Percentiles rank a stretch among this genome's conserved stretches.
Conservation (phyloP, 2,797 vertebrate genomes). For the Hybognathus amarus region DNA sequence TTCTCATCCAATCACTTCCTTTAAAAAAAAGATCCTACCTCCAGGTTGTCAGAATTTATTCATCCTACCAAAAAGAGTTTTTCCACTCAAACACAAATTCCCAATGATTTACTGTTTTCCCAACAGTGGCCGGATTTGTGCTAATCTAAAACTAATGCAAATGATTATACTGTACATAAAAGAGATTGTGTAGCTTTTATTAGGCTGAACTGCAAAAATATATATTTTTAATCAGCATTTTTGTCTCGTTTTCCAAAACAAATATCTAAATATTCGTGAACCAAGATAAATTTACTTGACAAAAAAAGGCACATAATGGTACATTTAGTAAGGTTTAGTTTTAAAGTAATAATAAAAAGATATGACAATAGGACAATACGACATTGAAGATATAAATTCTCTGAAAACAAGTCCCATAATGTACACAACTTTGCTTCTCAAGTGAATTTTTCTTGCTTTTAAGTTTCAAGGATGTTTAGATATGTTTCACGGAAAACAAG, state of each 20-base stretch:
- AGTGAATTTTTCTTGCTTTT: not conserved
- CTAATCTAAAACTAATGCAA: not conserved
- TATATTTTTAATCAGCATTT: not conserved
- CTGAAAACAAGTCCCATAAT: not conserved
- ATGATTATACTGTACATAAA: not conserved
- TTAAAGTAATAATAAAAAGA: not conserved
- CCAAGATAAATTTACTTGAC: not conserved
- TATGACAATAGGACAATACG: not conserved
- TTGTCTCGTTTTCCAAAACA: not conserved
- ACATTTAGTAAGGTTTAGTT: not conserved
- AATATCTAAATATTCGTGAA: not conserved
- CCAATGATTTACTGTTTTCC: not conserved
- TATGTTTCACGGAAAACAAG: not conserved
- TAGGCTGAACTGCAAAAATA: not conserved
- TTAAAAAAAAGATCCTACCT: not conserved
- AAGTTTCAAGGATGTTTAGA: slow-evolving; percentile 3
- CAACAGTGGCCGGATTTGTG: not conserved
- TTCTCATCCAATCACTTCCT: not conserved
- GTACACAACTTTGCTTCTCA: not conserved
- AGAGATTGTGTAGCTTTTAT: not conserved
- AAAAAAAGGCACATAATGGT: not conserved
- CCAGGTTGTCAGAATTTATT: not conserved
- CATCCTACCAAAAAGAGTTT: not conserved
- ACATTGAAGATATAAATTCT: not conserved
- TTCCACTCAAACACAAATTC: not conserved